Base-by-base conservation (phyloP, 2,797 vertebrate genomes). In the Hypotaenidia philippensis region DNA sequence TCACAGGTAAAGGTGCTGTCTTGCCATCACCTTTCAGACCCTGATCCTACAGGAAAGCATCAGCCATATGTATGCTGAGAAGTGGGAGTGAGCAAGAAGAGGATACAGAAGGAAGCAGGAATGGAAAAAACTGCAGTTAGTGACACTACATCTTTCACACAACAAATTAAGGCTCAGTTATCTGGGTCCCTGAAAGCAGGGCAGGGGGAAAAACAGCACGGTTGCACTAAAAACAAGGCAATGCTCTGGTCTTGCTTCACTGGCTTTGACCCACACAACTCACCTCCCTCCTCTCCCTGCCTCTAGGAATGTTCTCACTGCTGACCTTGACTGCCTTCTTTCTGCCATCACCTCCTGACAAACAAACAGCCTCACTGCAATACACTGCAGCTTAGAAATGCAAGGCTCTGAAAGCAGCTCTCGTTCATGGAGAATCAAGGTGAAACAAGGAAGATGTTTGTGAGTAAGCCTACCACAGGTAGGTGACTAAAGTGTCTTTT, bases 291-390 rank as follows among this genome's bases (percentile, higher is more conserved):
- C 34, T 87, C 34, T 89, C 32, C 77, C 56, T 4, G 6, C 26
- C 61, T 84, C 77, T 32, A 87, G 32, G 44, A 83, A 74, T 26
- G 44, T 34, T 80, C 56, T 90, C 41, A 45, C 76, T 59, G 41
- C 55, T 95, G 93, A 92, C 90, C 85, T 94, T 95, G 80, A 86
- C 87, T 57, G 75, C 27, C 16, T 64, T 77, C 69, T 41, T 81
- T 80, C 83, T 89, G 34, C 40, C 34, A 56, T 16, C 56, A 61
- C 75, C 36, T 83, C 31, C 77, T 59, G 34, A 89, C 34, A 49
- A 22, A 38, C n/a, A 3, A 90, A 26, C 53, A 91, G 55, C 27
- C 36, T 83, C 56, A 47, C 23, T 69, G 36, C 89, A 90, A 87
- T 36, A 83, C 55, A 36, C 59, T 84, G 87, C 68, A 57, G 55